A percentile compares a stretch with the other conserved stretches of the same genome.
Evolutionary conservation across 1,140 invertebrate genomes (phyloP).

Genomic region (Lepidurus apus): DNA sequence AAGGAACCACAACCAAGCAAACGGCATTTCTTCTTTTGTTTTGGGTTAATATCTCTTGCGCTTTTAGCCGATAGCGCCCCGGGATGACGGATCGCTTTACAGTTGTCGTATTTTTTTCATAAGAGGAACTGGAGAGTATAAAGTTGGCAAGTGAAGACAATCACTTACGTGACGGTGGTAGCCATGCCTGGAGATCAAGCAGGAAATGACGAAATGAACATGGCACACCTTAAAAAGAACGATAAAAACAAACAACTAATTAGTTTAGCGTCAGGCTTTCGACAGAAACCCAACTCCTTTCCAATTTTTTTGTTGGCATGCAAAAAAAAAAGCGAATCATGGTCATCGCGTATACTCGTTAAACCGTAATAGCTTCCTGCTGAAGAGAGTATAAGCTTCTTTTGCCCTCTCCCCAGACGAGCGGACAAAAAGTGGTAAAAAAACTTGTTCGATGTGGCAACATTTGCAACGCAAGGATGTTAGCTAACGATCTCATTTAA

Average conservation of each 20-base stretch:
- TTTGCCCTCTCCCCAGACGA: background rate
- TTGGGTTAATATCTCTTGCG: background rate
- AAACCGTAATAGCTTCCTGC: background rate
- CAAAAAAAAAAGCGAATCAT: background rate
- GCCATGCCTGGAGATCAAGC: slow-evolving; percentile 14
- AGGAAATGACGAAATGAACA: background rate
- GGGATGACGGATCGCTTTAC: background rate
- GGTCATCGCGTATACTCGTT: background rate
- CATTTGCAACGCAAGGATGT: background rate
- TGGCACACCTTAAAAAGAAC: background rate
- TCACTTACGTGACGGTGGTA: slow-evolving; percentile 12
- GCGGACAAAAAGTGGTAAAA: background rate
- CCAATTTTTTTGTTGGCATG: background rate
- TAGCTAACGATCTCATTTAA: slow-evolving; percentile 5
- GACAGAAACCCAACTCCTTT: background rate
- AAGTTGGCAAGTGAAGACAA: background rate
- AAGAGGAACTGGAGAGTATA: slow-evolving; percentile 3
- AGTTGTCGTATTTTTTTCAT: background rate
- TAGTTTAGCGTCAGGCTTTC: background rate
- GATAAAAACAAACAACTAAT: background rate
- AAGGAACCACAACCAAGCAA: slow-evolving; percentile 21
- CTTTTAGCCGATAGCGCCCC: background rate
- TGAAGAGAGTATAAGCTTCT: background rate
- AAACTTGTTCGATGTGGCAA: background rate
- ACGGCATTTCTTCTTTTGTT: slow-evolving; percentile 10